Base-by-base conservation (phyloP, 2,888 invertebrate species). In the Platycnemis pennipes region DNA sequence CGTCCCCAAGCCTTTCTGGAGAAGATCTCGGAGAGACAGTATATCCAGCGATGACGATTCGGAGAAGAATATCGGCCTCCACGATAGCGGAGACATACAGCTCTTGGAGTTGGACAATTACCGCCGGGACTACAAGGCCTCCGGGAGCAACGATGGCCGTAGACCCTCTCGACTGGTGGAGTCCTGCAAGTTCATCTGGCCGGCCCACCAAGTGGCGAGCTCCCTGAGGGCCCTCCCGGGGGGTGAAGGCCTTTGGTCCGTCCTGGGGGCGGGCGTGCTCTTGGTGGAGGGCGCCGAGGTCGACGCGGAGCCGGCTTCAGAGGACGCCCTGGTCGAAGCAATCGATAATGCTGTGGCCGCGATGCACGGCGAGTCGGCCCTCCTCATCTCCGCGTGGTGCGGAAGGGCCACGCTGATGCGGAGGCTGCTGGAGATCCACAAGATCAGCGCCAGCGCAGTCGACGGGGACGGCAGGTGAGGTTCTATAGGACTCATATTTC, bases 401-500 rank as follows among this genome's bases (percentile, higher is more conserved):
- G 97, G 97, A 11, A 97, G 97, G 94, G 96, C 96, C 87, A 96
- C 97, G n/a, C 95, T 97, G 56, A 96, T 98, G n/a, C 96, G 96
- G 94, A 96, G 96, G 95, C 96, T 98, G 22, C 95, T 98, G 86
- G 96, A 97, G 45, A 96, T 97, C 88, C 42, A 88, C 44, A 97
- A 97, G 0, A 97, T 98, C 3, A 97, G 97, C 95, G 97, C 98
- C 31, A 97, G 98, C 95, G 97, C 97, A 19, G 96, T 96, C 56
- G 99, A 99, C 96, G 96, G 97, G 46, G 97, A 97, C 94, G 98
- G 98, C 95, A 97, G 98, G 98, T 98, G 97, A 96, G 16, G 42
- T n/a, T n/a, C n/a, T n/a, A n/a, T n/a, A n/a, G n/a, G n/a, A n/a
- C n/a, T n/a, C n/a, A n/a, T n/a, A n/a, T n/a, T n/a, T n/a, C n/a